A percentile compares a stretch with the other conserved stretches of the same genome.
Conservation (phyloP, 2,113 vertebrate species). For the Antechinus flavipes region DNA sequence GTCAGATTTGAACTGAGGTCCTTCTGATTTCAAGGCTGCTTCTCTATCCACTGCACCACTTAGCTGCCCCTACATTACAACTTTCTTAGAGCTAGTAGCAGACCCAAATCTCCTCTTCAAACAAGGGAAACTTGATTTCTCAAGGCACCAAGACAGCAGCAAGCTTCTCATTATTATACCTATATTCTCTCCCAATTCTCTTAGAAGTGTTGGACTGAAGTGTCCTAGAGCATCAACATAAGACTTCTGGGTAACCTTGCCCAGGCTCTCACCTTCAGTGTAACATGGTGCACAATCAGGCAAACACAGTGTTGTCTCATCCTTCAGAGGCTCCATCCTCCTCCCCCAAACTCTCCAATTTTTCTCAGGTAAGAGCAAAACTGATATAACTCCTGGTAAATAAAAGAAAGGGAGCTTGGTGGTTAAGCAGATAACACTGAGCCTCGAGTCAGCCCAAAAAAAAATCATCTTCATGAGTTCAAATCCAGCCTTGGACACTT, state of each 20-base stretch:
- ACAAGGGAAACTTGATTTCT: not conserved
- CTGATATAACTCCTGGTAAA: not conserved
- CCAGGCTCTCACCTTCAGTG: not conserved
- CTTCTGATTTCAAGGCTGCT: too few relatives aligned
- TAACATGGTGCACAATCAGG: not conserved
- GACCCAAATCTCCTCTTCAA: not conserved
- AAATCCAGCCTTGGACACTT: not conserved
- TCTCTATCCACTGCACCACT: too few relatives aligned
- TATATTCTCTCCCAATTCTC: not conserved
- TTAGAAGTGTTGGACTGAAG: too few relatives aligned
- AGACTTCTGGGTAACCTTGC: not conserved
- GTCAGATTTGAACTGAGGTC: too few relatives aligned
- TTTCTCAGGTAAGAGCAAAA: not conserved
- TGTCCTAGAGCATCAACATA: not conserved
- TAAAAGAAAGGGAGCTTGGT: not conserved
- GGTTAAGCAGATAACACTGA: not conserved
- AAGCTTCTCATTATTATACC: not conserved
- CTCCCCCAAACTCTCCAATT: not conserved
- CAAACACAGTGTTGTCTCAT: not conserved
- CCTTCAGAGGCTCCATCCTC: not conserved
- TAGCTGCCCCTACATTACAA: not conserved
- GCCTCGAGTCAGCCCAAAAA: not conserved
- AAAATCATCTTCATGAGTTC: not conserved
- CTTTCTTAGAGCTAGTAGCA: not conserved
- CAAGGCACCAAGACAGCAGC: not conserved